Evolutionary conservation across 1,140 invertebrate genomes (phyloP), one percentile per base, ranked within the genome.

Genomic region (Hyphantria cunea): DNA sequence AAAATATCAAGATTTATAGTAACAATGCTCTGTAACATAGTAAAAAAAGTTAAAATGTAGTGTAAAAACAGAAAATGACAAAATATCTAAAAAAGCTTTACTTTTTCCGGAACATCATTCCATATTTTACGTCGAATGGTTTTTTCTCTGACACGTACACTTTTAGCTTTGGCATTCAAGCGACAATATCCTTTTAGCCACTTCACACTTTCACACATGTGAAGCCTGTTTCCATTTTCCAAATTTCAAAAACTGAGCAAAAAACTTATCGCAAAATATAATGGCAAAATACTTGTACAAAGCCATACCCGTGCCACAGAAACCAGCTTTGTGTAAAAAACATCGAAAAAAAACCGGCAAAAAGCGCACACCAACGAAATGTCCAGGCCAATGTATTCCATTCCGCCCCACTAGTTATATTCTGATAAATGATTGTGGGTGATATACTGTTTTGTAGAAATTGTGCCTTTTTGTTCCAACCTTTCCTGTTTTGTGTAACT

Each of bases 341-440:
- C 17, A 44, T n/a, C 39, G 0, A 8, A 49, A 53, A n/a, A n/a
- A 61, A 45, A 45, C 13, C 48, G 17, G 56, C 73, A 80, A 83
- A 83, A 80, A 82, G 37, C 61, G 49, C 31, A 60, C 34, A 51
- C 53, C 71, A 39, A 56, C 66, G 63, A 72, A 77, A 80, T 75
- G 78, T 85, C 79, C 74, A 72, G 60, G 69, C 67, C 77, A 82
- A 77, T 75, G 76, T 79, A 68, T 69, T 69, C 72, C 58, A 71
- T 78, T 72, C 72, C 75, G 64, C 73, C 75, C 76, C 76, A 84
- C 75, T 86, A 84, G 83, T 82, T 83, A 82, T 77, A 80, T 74
- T 73, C 77, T 83, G 83, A 85, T 83, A 85, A 85, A 85, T 83
- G 83, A 85, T 80, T 76, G 62, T 59, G 66, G 58, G 70, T 81